Percentiles rank a stretch among this genome's conserved stretches.
phyloP scores from a whole-genome alignment of 2,888 invertebrate species.

The Drosophila mettleri region DNA sequence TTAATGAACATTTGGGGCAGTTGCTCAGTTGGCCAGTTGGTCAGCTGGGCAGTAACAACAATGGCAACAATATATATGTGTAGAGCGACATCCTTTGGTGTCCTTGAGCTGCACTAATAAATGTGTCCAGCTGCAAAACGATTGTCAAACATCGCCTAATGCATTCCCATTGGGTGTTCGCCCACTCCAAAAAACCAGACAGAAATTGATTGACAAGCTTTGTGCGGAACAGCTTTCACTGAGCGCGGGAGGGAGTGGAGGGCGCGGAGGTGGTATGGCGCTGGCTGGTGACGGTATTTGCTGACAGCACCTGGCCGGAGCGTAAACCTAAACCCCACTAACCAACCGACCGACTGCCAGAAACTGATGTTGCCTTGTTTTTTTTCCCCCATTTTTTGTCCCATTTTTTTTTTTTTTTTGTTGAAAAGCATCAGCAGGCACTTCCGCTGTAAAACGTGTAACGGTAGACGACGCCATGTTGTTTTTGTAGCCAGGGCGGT shows the following conservation, averaged over 20 bases:
- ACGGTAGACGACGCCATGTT: slow-evolving; percentile 47
- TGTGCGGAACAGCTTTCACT: slow-evolving; percentile 38
- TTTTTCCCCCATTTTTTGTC: slow-evolving; percentile 18
- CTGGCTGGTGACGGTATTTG: slow-evolving; percentile 15
- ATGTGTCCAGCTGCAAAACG: slow-evolving; percentile 72
- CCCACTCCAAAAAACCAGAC: slow-evolving; percentile 49
- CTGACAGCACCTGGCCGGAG: slow-evolving; percentile 39
- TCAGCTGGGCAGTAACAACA: slow-evolving; percentile 19
- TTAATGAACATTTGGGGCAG: slow-evolving; percentile 44
- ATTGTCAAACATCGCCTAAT: slow-evolving; percentile 71
- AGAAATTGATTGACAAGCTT: slow-evolving; percentile 78
- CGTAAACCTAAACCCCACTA: slow-evolving; percentile 26
- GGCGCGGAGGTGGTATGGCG: background rate
- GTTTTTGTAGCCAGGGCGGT: slow-evolving; percentile 31
- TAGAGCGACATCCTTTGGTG: slow-evolving; percentile 40
- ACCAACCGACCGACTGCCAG: slow-evolving; percentile 13
- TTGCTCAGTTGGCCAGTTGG: slow-evolving; percentile 25
- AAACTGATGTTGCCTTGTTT: slow-evolving; percentile 49
- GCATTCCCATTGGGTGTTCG: slow-evolving; percentile 29
- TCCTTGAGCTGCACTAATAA: slow-evolving; percentile 76
- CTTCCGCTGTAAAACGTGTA: slow-evolving; percentile 72
- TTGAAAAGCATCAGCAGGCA: slow-evolving; percentile 62
- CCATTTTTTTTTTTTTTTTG: slow-evolving; percentile 14
- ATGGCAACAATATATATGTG: slow-evolving; percentile 7
- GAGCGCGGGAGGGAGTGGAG: background rate